Percentiles rank a stretch among this genome's conserved stretches.
Conservation (phyloP, 2,113 vertebrate species). For the Psilopsiagon aurifrons region DNA sequence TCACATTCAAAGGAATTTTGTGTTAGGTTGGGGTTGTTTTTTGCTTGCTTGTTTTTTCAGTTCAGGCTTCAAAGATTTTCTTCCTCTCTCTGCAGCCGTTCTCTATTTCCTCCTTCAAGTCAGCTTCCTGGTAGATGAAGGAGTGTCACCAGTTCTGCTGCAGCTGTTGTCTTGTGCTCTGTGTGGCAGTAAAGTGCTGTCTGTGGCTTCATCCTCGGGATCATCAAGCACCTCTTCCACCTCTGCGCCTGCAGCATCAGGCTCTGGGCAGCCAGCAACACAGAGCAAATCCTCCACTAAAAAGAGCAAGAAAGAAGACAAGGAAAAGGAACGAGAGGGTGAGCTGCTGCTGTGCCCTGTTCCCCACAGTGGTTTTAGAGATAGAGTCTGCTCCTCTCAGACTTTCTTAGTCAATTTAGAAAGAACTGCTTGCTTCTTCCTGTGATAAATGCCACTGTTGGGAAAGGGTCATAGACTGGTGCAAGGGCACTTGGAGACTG, state of each 20-base stretch:
- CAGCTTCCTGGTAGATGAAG: slow-evolving; percentile 97
- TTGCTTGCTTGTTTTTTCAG: background rate
- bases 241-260: slow-evolving; percentile 59
- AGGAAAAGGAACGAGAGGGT: slow-evolving; percentile 97
- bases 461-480: background rate
- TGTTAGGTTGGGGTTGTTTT: accelerated
- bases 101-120: slow-evolving; percentile 98
- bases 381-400: background rate
- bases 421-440: background rate
- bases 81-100: slow-evolving; percentile 80
- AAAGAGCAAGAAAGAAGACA: slow-evolving; percentile 98
- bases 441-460: background rate
- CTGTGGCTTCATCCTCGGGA: slow-evolving; percentile 77
- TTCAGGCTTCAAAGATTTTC: background rate
- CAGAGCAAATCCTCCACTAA: slow-evolving; percentile 94
- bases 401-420: background rate
- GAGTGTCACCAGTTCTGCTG: slow-evolving; percentile 92
- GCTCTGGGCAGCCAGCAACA: slow-evolving; percentile 79
- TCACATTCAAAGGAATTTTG: background rate
- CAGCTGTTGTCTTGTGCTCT: slow-evolving; percentile 96
- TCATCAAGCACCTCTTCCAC: slow-evolving; percentile 77
- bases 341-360: slow-evolving; percentile 14
- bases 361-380: background rate
- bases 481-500: background rate
- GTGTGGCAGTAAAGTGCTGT: slow-evolving; percentile 95